phyloP scores from a whole-genome alignment of 2,113 vertebrate species.

The Saguinus midas region DNA sequence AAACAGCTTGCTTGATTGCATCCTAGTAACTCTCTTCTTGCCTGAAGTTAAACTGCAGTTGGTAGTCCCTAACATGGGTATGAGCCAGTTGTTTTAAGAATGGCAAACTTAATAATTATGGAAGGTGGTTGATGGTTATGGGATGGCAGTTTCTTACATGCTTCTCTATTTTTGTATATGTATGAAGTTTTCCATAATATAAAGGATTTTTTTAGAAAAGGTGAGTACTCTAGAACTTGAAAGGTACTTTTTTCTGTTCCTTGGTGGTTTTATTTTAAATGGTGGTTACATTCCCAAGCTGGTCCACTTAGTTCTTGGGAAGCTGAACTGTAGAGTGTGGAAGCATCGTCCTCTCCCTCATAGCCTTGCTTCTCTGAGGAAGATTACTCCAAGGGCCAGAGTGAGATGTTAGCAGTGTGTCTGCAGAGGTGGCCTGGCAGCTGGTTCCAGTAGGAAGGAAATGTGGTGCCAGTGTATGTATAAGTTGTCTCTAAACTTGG shows the following conservation, averaged over 20 bases:
- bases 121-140: not conserved
- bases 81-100: not conserved
- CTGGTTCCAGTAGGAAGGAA: not conserved
- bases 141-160: not conserved
- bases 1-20: not conserved
- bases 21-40: not conserved
- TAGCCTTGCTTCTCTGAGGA: not conserved
- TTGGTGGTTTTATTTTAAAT: not conserved
- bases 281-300: not conserved
- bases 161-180: not conserved
- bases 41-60: not conserved
- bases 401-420: not conserved
- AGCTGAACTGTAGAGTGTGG: not conserved
- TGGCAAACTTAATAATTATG: not conserved
- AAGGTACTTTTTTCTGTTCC: not conserved
- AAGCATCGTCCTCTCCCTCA: not conserved
- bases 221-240: not conserved
- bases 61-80: not conserved
- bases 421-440: not conserved
- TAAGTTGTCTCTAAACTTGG: not conserved
- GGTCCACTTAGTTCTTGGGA: not conserved
- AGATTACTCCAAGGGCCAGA: not conserved
- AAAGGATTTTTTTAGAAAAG: not conserved
- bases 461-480: accelerated
- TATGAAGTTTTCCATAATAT: not conserved